A percentile compares a stretch with the other conserved stretches of the same genome.
Evolutionary conservation across 2,888 invertebrate species (phyloP).

Genomic region (Barypeithes pellucidus): DNA sequence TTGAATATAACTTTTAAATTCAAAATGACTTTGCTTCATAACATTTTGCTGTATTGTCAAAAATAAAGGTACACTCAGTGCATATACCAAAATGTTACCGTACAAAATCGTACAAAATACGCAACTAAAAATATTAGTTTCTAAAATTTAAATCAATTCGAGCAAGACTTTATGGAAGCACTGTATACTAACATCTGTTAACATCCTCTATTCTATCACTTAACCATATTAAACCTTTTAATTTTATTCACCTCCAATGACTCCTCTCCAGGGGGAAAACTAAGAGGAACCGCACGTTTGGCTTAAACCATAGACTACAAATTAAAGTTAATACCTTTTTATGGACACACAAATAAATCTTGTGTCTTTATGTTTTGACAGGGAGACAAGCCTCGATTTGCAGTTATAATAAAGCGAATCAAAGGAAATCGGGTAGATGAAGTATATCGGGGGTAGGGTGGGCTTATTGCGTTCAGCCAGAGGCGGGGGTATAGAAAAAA

Average conservation of each 20-base stretch:
- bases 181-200: constrained; percentile 1
- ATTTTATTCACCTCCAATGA: constrained; percentile 47
- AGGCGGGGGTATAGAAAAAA: too few species aligned
- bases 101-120: too few species aligned
- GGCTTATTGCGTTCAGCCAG: neutral
- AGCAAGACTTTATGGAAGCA: too few species aligned
- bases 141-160: too few species aligned
- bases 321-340: constrained; percentile 51
- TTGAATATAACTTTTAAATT: too few species aligned
- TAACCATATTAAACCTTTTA: constrained; percentile 39
- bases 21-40: too few species aligned
- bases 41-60: too few species aligned
- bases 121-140: too few species aligned
- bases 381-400: constrained; percentile 63
- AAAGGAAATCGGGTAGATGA: constrained; percentile 48
- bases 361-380: constrained; percentile 63
- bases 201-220: constrained; percentile 13
- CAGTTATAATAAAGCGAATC: constrained; percentile 63
- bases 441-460: constrained; percentile 7
- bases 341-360: constrained; percentile 48
- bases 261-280: constrained; percentile 14
- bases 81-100: too few species aligned
- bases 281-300: constrained; percentile 24
- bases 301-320: constrained; percentile 42
- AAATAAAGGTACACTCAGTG: too few species aligned